phyloP scores from a whole-genome alignment of 2,797 vertebrate genomes.

The Scomberomorus guttatus region DNA sequence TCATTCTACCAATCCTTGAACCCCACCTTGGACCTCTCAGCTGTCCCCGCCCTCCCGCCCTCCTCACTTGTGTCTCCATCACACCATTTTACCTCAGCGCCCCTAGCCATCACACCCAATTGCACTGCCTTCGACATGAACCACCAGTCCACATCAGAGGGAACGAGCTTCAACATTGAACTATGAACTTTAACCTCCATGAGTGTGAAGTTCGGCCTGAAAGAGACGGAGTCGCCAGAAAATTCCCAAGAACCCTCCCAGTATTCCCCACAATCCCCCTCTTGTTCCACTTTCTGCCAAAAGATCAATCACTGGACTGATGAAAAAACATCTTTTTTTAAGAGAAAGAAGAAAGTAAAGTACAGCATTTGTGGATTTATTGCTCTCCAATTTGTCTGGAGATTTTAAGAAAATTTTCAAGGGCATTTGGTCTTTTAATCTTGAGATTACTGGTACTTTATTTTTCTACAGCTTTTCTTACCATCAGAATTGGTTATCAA shows the following conservation, averaged over 20 bases:
- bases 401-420: conserved; percentile 70
- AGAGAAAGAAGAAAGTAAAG: conserved; percentile 46
- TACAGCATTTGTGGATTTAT: conserved; percentile 61
- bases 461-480: conserved; percentile 85
- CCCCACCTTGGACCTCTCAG: conserved; percentile 7
- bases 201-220: conserved; percentile 33
- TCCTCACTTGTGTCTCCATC: conserved; percentile 48
- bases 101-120: conserved; percentile 16
- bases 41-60: conserved; percentile 13
- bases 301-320: conserved; percentile 57
- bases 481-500: conserved; percentile 68
- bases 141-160: conserved; percentile 48
- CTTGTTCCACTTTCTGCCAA: conserved; percentile 68
- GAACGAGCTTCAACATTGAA: conserved; percentile 29
- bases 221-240: conserved; percentile 34
- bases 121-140: conserved; percentile 47
- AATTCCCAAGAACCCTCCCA: conserved; percentile 49
- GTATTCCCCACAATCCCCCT: conserved; percentile 61
- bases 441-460: conserved; percentile 78
- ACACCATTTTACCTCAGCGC: conserved; percentile 53
- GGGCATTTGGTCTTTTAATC: conserved; percentile 84
- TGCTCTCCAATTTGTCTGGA: conserved; percentile 76
- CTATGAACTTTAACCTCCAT: conserved; percentile 45
- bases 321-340: conserved; percentile 54
- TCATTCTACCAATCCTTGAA: not conserved